phyloP scores from a whole-genome alignment of 2,888 invertebrate species.

The Amphipyra tragopoginis region DNA sequence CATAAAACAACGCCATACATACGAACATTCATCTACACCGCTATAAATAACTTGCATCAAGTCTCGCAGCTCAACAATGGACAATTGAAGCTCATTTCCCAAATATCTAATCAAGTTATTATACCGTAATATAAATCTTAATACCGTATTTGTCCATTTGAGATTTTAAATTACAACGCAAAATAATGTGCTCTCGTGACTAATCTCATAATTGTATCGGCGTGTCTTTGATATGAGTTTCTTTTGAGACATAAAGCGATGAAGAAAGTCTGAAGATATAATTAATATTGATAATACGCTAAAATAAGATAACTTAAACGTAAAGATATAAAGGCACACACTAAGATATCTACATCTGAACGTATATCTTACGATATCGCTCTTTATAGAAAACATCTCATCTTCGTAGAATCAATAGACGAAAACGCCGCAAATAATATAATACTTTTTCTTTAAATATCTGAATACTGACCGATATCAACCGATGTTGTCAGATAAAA shows the following conservation, averaged over 20 bases:
- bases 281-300: too few species aligned
- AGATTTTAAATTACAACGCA: constrained; percentile 17
- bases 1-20: too few species aligned
- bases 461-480: too few species aligned
- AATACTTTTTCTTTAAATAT: too few species aligned
- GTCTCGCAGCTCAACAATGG: constrained; percentile 15
- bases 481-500: too few species aligned
- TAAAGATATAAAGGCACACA: too few species aligned
- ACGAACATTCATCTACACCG: not conserved
- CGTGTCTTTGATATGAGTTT: constrained; percentile 11
- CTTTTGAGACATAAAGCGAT: not conserved
- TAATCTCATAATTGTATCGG: constrained; percentile 38
- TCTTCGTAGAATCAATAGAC: too few species aligned
- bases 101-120: constrained; percentile 40
- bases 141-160: constrained; percentile 24
- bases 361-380: too few species aligned
- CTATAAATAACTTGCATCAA: not conserved
- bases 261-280: not conserved
- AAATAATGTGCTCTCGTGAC: constrained; percentile 36
- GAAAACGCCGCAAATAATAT: too few species aligned
- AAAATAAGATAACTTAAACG: too few species aligned
- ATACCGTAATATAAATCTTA: constrained; percentile 26
- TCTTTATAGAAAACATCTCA: too few species aligned
- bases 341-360: too few species aligned
- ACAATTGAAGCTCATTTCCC: constrained; percentile 18